phyloP scores from a whole-genome alignment of 2,888 invertebrate species.

The Calameuta filiformis region DNA sequence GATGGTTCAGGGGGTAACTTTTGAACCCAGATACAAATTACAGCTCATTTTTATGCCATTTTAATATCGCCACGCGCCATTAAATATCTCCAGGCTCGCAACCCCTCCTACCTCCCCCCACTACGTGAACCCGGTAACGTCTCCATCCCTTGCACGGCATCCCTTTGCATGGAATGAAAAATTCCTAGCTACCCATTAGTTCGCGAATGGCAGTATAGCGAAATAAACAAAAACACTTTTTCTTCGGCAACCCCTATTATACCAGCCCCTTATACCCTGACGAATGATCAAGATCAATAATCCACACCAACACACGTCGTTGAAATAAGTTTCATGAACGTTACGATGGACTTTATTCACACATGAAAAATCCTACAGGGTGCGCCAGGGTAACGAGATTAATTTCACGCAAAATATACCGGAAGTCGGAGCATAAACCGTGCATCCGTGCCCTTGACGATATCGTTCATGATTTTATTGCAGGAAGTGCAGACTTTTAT shows the following conservation, averaged over 20 bases:
- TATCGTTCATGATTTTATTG: constrained; percentile 40
- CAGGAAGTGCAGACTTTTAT: constrained; percentile 51
- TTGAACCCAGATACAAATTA: constrained; percentile 64
- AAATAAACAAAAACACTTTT: neutral
- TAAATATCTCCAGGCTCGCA: constrained; percentile 56
- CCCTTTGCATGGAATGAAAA: constrained; percentile 43
- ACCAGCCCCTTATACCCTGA: neutral
- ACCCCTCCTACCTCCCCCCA: constrained; percentile 4
- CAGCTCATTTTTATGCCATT: constrained; percentile 66
- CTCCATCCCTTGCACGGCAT: constrained; percentile 18
- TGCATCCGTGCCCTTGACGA: constrained; percentile 28
- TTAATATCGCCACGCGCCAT: constrained; percentile 66
- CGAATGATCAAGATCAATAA: neutral
- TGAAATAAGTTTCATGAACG: neutral
- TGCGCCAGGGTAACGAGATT: constrained; percentile 19
- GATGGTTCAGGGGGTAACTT: constrained; percentile 50
- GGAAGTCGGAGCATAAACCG: constrained; percentile 23
- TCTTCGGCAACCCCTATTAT: neutral
- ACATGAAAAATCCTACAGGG: neutral
- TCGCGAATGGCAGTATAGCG: constrained; percentile 22
- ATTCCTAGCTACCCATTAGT: constrained; percentile 49
- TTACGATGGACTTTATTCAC: neutral
- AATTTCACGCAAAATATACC: constrained; percentile 25
- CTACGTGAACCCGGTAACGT: neutral
- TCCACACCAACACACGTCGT: neutral